Percentiles rank a stretch among this genome's conserved stretches.
phyloP scores from a whole-genome alignment of 2,888 invertebrate species.

The Priocnemis perturbator region DNA sequence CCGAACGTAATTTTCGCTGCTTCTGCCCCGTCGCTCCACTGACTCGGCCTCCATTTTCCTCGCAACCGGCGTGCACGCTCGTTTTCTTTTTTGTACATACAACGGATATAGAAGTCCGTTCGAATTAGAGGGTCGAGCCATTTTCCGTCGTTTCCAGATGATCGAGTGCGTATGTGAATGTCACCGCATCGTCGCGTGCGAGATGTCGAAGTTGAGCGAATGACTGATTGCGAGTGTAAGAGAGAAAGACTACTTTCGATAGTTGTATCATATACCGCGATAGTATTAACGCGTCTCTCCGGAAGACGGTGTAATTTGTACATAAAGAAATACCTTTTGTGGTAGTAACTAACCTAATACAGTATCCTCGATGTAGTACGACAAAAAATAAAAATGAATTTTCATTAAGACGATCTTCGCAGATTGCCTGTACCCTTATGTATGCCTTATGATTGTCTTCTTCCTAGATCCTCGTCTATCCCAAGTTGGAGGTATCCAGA shows the following conservation, averaged over 20 bases:
- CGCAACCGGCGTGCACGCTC: no score
- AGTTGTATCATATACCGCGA: slow-evolving; percentile 72
- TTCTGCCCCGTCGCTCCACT: no score
- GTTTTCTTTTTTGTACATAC: slow-evolving; percentile 3
- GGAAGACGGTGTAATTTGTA: slow-evolving; percentile 63
- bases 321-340: slow-evolving; percentile 61
- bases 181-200: slow-evolving; percentile 1
- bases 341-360: slow-evolving; percentile 58
- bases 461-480: no score
- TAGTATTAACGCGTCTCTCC: slow-evolving; percentile 69
- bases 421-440: no score
- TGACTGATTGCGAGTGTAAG: slow-evolving; percentile 1
- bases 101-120: slow-evolving; percentile 16
- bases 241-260: slow-evolving; percentile 38
- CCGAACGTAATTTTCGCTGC: no score
- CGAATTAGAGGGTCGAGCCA: background rate
- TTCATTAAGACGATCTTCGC: slow-evolving; percentile 59
- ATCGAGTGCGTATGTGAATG: background rate
- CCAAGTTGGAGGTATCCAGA: no score
- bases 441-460: no score
- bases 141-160: slow-evolving; percentile 1
- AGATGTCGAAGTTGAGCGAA: no score
- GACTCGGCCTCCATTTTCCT: no score
- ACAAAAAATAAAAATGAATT: slow-evolving; percentile 72
- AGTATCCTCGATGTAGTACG: slow-evolving; percentile 64